Base-by-base conservation (phyloP, 2,113 vertebrate genomes). In the Donacobius atricapilla region DNA sequence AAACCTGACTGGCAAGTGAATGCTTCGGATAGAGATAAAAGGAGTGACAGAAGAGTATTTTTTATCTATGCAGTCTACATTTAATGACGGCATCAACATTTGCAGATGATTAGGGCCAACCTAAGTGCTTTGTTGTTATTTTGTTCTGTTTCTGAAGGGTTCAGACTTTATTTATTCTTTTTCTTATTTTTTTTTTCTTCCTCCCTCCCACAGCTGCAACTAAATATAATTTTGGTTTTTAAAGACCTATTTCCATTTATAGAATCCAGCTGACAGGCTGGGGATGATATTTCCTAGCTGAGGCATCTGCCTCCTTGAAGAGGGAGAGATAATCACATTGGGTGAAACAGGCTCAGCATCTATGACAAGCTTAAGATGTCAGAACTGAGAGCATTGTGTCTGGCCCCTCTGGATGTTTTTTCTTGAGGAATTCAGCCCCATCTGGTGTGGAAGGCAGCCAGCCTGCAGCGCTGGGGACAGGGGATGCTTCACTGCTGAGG, bases 261-360 rank as follows among this genome's bases (percentile, higher is more conserved):
- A 96, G 96, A 71, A 90, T 65, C 57, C 96, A 93, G 93, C 91
- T 95, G 94, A 96, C 95, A 97, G 87, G 80, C 84, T 66, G 78
- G 83, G 90, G 88, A 83, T 28, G 42, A 92, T 91, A 83, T 76
- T 92, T 87, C 83, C 91, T 91, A n/a, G 78, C 83, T 30, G 61
- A 93, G 87, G 86, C 95, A 93, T 94, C 94, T 93, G 82, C 96
- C 90, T 96, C 80, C 91, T 87, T 89, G 85, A 73, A 89, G 83
- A 81, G 90, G 69, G 73, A 94, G 91, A 93, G 93, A 93, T 68
- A 83, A 96, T 87, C 91, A 87, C 15, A 1, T 40, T 66, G 93
- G 95, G 85, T 39, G 91, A 95, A 93, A 63, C 50, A 39, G 96
- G 73, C 93, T 93, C 37, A 10, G 87, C 31, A 27, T 71, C 86